Conservation (phyloP, 2,797 vertebrate species). For the Ciconia nigra region DNA sequence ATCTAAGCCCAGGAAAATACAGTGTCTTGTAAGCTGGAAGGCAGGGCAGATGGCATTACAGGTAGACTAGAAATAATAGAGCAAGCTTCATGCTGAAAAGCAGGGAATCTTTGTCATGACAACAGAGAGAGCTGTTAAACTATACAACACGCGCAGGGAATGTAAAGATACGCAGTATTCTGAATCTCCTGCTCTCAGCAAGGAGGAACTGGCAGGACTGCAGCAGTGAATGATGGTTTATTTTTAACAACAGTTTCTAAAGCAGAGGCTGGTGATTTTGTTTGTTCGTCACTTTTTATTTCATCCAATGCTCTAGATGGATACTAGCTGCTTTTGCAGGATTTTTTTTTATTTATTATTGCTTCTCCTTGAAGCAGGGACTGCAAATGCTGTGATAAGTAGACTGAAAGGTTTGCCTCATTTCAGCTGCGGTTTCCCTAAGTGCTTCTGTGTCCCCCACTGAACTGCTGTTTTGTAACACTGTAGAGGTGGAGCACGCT, state of each 20-base stretch:
- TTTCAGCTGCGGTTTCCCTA: slow-evolving; percentile 48
- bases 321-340: not conserved
- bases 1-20: not conserved
- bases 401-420: slow-evolving; percentile 36
- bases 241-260: slow-evolving; percentile 46
- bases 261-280: slow-evolving; percentile 24
- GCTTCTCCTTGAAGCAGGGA: slow-evolving; percentile 32
- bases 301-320: not conserved
- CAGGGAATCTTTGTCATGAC: slow-evolving; percentile 23
- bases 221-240: slow-evolving; percentile 24
- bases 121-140: slow-evolving; percentile 27
- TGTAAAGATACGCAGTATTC: not conserved
- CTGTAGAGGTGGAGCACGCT: not conserved
- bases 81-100: not conserved
- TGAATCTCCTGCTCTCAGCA: not conserved
- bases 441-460: slow-evolving; percentile 32
- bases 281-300: slow-evolving; percentile 48
- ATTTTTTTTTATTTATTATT: not conserved
- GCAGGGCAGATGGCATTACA: not conserved
- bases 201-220: not conserved
- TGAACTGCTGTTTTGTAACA: slow-evolving; percentile 63
- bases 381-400: slow-evolving; percentile 16
- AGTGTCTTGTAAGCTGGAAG: not conserved
- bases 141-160: not conserved
- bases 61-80: not conserved